Base-by-base conservation (phyloP, 2,797 vertebrate species). In the Lepus oiostolus region DNA sequence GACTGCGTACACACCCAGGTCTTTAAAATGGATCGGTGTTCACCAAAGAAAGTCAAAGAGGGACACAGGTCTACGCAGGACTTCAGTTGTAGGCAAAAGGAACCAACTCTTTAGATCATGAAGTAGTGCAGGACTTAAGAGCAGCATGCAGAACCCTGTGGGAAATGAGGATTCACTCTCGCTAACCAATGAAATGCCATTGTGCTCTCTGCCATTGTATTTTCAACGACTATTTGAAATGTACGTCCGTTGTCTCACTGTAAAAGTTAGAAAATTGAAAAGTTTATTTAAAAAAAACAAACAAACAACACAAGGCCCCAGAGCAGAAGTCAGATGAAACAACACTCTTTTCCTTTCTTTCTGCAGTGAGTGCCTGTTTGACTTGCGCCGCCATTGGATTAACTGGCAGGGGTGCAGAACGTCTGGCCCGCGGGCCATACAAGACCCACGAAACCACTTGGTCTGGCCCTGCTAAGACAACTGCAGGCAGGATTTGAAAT, bases 261-360 rank as follows among this genome's bases (percentile, higher is more conserved):
- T 89, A 70, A 85, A 95, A 30, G 75, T 95, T 88, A 77, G 85
- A 95, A 94, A 74, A 85, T 30, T 54, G 38, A 68, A 88, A 70
- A 24, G 22, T 52, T 96, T 68, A 62, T 50, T 91, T 79, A 70
- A 87, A 67, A 81, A 17, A 96, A 13, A 6, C 6, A 35, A 35
- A 32, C 32, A 32, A 76, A 75, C 80, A 86, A 52, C 75, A 91
- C 72, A 83, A 95, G 22, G 1, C 24, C 22, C 42, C n/a, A 91
- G 95, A 97, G 38, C 32, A 75, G 16, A 22, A 19, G 0, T 89
- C 88, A 60, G 76, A 63, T 2, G 92, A 70, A 76, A 93, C 88
- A 93, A 65, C 28, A 35, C 60, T 52, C 52, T 77, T 77, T 89
- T 85, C 68, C 4, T 93, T 38, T 82, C 13, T 42, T 38, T 68